These are phyloP conservation scores for Drosophila maculinotata DNA, from an alignment of 2,888 invertebrate genomes.

Conservation along the genomic window DNA sequence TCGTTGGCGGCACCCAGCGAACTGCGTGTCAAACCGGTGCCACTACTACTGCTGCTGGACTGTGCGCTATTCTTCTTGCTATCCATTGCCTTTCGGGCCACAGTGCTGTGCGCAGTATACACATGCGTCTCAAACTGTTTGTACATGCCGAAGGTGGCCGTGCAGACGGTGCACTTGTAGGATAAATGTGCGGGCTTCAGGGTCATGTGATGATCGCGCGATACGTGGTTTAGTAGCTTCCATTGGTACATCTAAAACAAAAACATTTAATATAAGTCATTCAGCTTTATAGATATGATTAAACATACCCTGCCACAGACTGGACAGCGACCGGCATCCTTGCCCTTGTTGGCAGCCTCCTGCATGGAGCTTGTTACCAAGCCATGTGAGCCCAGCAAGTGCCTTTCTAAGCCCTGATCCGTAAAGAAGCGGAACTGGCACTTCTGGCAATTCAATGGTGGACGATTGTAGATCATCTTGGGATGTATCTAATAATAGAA, in stretches of 20 bases:
- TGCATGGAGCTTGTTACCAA: slow-evolving; percentile 98
- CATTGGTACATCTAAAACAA: slow-evolving; percentile 93
- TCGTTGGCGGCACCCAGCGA: slow-evolving; percentile 85
- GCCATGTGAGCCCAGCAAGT: slow-evolving; percentile 96
- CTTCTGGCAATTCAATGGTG: slow-evolving; percentile 97
- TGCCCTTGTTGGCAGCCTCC: slow-evolving; percentile 97
- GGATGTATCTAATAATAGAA: slow-evolving; percentile 90
- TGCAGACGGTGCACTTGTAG: slow-evolving; percentile 97
- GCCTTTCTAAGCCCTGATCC: slow-evolving; percentile 97
- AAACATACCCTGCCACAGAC: slow-evolving; percentile 94
- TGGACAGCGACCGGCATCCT: slow-evolving; percentile 97
- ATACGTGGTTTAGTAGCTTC: slow-evolving; percentile 96
- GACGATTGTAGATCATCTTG: slow-evolving; percentile 97
- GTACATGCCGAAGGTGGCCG: slow-evolving; percentile 97
- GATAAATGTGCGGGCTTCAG: slow-evolving; percentile 96
- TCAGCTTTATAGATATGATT: background rate
- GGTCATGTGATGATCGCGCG: slow-evolving; percentile 95
- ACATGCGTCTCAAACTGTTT: slow-evolving; percentile 97
- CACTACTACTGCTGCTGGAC: slow-evolving; percentile 57
- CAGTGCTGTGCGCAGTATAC: slow-evolving; percentile 96
- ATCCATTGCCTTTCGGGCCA: slow-evolving; percentile 93
- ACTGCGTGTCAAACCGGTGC: slow-evolving; percentile 75
- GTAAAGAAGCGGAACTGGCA: slow-evolving; percentile 99
- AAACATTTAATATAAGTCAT: slow-evolving; percentile 3
- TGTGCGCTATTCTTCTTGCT: slow-evolving; percentile 85